Evolutionary conservation across 2,113 vertebrate genomes (phyloP).

Genomic region (Formicarius rufipectus): DNA sequence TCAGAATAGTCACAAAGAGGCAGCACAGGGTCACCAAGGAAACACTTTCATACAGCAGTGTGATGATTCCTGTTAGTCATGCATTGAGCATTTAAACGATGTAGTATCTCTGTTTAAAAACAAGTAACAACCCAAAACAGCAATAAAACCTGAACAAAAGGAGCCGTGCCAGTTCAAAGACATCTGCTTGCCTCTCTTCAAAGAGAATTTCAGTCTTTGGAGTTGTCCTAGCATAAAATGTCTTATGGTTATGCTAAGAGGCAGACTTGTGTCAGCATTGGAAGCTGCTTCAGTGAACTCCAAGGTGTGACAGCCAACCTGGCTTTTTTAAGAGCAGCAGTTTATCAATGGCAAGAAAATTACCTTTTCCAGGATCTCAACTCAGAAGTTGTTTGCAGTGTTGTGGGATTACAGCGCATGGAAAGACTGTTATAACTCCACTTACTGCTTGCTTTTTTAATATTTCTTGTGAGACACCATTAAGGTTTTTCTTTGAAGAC

Average conservation of each 20-base stretch:
- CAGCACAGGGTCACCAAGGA: neutral
- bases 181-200: neutral
- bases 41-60: neutral
- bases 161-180: neutral
- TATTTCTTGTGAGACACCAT: neutral
- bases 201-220: neutral
- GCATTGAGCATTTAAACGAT: neutral
- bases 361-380: neutral
- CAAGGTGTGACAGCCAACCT: neutral
- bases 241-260: neutral
- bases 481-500: neutral
- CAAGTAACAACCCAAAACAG: neutral
- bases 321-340: neutral
- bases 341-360: neutral
- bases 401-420: neutral
- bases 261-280: neutral
- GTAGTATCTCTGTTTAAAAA: neutral
- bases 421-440: neutral
- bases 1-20: neutral
- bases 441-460: neutral
- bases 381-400: neutral
- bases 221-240: neutral
- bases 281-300: neutral
- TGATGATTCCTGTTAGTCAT: neutral
- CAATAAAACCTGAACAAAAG: neutral